Base-by-base conservation (phyloP, 2,888 invertebrate genomes). In the Drosophila kanekoi region DNA sequence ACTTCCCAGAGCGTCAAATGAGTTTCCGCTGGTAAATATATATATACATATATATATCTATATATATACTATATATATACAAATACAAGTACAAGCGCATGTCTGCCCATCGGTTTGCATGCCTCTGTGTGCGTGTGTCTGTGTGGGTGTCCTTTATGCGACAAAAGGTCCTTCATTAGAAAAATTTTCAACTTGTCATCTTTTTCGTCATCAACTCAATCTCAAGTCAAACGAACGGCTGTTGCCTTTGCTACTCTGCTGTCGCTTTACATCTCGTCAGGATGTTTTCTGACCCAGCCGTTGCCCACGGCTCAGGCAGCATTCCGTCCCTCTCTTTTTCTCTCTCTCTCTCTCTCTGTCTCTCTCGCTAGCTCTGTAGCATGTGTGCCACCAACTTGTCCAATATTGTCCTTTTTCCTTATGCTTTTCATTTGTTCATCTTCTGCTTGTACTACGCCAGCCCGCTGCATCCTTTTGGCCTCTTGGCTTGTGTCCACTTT, bases 111-210 rank as follows among this genome's bases (percentile, higher is more conserved):
- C 51, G 57, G 66, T 71, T 71, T 71, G 66, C 67, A 61, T 75
- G 52, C 20, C 45, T 53, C 18, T 28, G 16, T 38, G 18, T 58
- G 14, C 40, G 23, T 60, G 37, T 63, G 49, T 47, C 60, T 60
- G 48, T 66, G 58, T 68, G 61, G 45, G 61, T 69, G 66, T 87
- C 85, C 79, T 80, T 87, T 87, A 81, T 81, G 73, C 72, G 69
- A 47, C 64, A 76, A 82, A 85, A 82, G 87, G 89, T 84, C 89
- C 86, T 87, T 89, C 89, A 88, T 89, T 89, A 89, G 81, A 85
- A 87, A 87, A 88, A 89, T 80, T 87, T 89, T 77, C 85, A 89
- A 88, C 81, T 89, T 89, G 88, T 89, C 89, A 89, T 89, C 88
- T 88, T 85, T 89, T 85, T 85, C 85, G 87, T 88, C 89, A 89